Conservation (phyloP, 2,888 invertebrate genomes). For the Hydraecia micacea region DNA sequence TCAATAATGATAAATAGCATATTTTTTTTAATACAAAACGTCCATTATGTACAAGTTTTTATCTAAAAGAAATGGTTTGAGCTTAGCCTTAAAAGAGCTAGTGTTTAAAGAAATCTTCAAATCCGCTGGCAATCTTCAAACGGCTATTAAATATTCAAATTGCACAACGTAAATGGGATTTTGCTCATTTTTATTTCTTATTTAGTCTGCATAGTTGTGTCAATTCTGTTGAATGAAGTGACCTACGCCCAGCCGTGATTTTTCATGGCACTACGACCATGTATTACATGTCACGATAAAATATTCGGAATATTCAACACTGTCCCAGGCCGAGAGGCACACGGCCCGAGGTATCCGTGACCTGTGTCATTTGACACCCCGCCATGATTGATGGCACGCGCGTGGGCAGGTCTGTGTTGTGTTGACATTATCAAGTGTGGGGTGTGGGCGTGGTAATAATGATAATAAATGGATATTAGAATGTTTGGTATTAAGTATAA, state of each 20-base stretch:
- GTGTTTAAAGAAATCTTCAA: too few relatives aligned
- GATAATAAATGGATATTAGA: conserved; percentile 4
- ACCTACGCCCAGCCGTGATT: not conserved
- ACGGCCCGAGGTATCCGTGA: conserved; percentile 36
- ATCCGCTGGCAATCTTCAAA: too few relatives aligned
- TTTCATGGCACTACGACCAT: not conserved
- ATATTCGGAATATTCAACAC: conserved; percentile 13
- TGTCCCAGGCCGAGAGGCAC: not conserved
- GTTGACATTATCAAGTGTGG: conserved; percentile 21
- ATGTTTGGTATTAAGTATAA: conserved; percentile 6
- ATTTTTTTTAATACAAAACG: too few relatives aligned
- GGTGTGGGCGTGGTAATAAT: conserved; percentile 20
- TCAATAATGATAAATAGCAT: too few relatives aligned
- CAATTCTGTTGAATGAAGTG: not conserved
- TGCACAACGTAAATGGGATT: not conserved
- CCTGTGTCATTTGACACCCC: conserved; percentile 30
- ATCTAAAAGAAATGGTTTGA: too few relatives aligned
- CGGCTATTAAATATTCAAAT: not conserved
- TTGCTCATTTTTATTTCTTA: not conserved
- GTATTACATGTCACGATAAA: conserved; percentile 16
- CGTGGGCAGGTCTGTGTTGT: conserved; percentile 18
- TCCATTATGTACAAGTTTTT: too few relatives aligned
- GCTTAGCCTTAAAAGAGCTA: too few relatives aligned
- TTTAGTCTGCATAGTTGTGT: not conserved
- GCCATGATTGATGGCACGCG: conserved; percentile 43